Percentiles rank a stretch among this genome's conserved stretches.
phyloP scores from a whole-genome alignment of 2,888 invertebrate species.

The Conops quadrifasciatus region DNA sequence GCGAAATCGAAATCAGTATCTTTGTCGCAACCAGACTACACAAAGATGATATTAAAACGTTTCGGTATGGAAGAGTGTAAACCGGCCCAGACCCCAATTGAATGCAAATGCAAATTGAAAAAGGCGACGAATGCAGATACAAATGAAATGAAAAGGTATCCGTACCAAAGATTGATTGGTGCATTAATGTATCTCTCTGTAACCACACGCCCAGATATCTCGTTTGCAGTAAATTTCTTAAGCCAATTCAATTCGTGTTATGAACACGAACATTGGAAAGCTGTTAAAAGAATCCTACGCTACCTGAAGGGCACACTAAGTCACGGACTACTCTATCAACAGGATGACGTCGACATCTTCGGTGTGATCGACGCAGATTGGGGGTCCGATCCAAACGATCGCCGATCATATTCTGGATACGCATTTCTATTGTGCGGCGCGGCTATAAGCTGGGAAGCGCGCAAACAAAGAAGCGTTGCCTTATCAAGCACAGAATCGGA shows the following conservation, averaged over 20 bases:
- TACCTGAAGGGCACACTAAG: constrained; percentile 39
- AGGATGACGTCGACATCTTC: constrained; percentile 25
- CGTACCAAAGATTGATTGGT: constrained; percentile 43
- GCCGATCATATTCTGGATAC: constrained; percentile 41
- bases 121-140: constrained; percentile 33
- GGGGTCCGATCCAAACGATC: constrained; percentile 36
- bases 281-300: constrained; percentile 41
- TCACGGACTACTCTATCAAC: constrained; percentile 31
- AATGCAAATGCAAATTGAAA: constrained; percentile 32
- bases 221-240: constrained; percentile 30
- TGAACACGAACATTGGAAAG: constrained; percentile 40
- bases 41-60: constrained; percentile 38
- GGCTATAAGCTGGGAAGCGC: constrained; percentile 40
- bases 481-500: constrained; percentile 43
- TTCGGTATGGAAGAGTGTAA: constrained; percentile 40
- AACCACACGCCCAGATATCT: no score
- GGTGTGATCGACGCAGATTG: constrained; percentile 43
- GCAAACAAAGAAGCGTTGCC: constrained; percentile 41
- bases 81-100: constrained; percentile 37
- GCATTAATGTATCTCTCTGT: constrained; percentile 43
- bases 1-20: constrained; percentile 19
- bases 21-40: constrained; percentile 38
- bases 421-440: constrained; percentile 35
- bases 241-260: constrained; percentile 41
- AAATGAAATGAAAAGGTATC: constrained; percentile 34